Evolutionary conservation across 35 echinoderm and acorn worm species (phyloP), one percentile per base, ranked within the genome.

Genomic region (Ophioderma brevispina): DNA sequence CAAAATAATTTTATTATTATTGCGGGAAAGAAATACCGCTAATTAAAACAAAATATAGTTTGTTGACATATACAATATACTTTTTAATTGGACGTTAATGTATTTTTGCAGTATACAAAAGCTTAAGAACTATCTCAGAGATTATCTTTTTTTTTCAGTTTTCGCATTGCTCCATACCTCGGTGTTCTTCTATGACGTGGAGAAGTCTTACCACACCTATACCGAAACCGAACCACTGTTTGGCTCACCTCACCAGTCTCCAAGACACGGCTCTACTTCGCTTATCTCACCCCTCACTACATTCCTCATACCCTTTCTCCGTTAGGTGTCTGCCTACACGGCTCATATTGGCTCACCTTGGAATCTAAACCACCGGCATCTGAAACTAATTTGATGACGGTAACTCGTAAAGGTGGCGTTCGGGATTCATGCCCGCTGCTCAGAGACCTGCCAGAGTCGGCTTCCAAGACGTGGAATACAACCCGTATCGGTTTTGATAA

Each of bases 251-350:
- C 18, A 75, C 81, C 23, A 56, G 40, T 0, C n/a, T 77, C 25
- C 13, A 59, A 55, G 17, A 1, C 25, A 0, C 38, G 77, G 0
- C 56, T 50, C 13, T 85, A 95, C 56, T 88, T 82, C 23, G 41
- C 92, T 0, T 99, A 85, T 37, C 32, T 92, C n/a, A 84, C 85
- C 18, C n/a, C 19, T 86, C 14, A 85, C 89, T 23, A 93, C 93
- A 0, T 99, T 94, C 56, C 32, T 99, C 23, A 77, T 95, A 13
- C 97, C 97, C 1, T 85, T 99, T 19, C 37, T 78, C 3, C 87
- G 95, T 95, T 99, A 41, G 78, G 90, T 35, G 88, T 99, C 25
- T 99, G 97, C 81, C n/a, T 99, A 99, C 64, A 89, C 82, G n/a
- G 14, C 91, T 95, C 23, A 99, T 99, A 1, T 80, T 99, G n/a